phyloP scores from a whole-genome alignment of 2,888 invertebrate genomes.

The Penaeus monodon region DNA sequence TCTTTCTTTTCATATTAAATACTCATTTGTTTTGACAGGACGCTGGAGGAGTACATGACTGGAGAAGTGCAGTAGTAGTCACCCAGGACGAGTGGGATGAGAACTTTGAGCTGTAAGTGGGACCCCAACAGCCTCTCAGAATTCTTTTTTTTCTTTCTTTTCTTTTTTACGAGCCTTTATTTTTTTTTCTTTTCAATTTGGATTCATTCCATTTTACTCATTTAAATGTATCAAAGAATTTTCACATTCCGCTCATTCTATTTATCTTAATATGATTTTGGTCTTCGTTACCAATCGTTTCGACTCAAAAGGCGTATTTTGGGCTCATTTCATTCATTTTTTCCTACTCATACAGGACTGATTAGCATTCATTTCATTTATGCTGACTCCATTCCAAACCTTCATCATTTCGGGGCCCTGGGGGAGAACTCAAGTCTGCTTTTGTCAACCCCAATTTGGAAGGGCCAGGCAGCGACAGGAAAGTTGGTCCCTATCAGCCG shows the following conservation, averaged over 20 bases:
- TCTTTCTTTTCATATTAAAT: not conserved
- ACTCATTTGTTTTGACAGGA: constrained; percentile 36
- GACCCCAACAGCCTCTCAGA: not conserved
- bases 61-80: constrained; percentile 70
- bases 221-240: too few species aligned
- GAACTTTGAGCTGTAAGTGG: constrained; percentile 70
- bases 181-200: too few species aligned
- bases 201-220: too few species aligned
- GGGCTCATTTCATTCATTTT: too few species aligned
- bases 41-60: constrained; percentile 70
- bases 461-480: constrained; percentile 74
- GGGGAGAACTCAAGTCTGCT: constrained; percentile 68
- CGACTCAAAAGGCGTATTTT: too few species aligned
- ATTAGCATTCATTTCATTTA: too few species aligned
- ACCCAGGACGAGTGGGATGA: constrained; percentile 70
- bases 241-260: too few species aligned
- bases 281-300: too few species aligned
- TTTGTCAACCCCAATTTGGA: constrained; percentile 75
- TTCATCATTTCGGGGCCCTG: constrained; percentile 68
- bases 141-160: too few species aligned
- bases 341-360: too few species aligned
- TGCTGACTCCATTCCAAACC: not conserved
- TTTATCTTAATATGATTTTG: too few species aligned
- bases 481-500: constrained; percentile 66
- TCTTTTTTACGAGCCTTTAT: too few species aligned